Evolutionary conservation across 1,140 invertebrate species (phyloP), one percentile per base, ranked within the genome.

Genomic region (Nephotettix cincticeps): DNA sequence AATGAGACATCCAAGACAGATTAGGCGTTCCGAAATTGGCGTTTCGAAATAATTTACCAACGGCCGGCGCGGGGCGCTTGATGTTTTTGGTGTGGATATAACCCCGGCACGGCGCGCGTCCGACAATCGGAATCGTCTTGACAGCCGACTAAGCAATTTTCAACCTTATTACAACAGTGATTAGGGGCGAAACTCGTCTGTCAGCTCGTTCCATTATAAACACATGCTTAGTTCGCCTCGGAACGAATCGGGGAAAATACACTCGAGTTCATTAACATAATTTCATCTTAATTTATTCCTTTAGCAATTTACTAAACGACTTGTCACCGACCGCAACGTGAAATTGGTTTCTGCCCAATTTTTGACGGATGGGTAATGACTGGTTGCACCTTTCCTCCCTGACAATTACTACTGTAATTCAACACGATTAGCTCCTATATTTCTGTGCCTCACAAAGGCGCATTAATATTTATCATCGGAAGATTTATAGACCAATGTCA

Each of bases 281-380:
- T 43, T 67, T 67, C 64, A 25, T 67, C 64, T 67, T 67, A 67
- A 67, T 67, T 67, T 67, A 67, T 67, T 64, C 64, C 32, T 14
- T 67, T 43, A 23, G 56, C 56, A 61, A 61, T 61, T 61, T 61
- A 61, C 56, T 61, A 61, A 61, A 61, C 56, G 56, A 25, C 56
- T 61, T 61, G 56, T 61, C 56, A 61, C 56, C 56, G 25, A 61
- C 56, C 56, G n/a, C 56, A 61, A 61, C 23, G 25, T 61, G 25
- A 29, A 61, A 61, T 61, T 61, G 56, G 23, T 61, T 9, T 51
- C 4, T 9, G 47, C 47, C 47, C 47, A 51, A 51, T 9, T 51
- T 40, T 51, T 51, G 47, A 51, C 47, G 21, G 47, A 51, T 23
- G 56, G 56, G 23, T 14, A 27, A 11, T 61, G 32, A 36, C 32